Conservation (phyloP, 2,888 invertebrate genomes). For the Callinectes sapidus region DNA sequence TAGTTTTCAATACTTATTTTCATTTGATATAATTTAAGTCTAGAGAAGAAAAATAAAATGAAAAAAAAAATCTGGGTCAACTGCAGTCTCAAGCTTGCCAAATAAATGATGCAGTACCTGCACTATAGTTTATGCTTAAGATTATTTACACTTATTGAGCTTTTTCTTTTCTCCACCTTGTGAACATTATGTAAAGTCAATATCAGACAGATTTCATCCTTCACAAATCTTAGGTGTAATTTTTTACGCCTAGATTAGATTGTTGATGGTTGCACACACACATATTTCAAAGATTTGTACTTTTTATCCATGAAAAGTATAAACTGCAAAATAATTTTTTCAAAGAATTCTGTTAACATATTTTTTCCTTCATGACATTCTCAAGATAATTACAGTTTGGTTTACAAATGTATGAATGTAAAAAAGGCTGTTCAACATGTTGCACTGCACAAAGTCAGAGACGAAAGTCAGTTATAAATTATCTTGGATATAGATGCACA, state of each 20-base stretch:
- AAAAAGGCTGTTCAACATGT: not conserved
- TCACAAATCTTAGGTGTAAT: not conserved
- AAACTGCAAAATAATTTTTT: not conserved
- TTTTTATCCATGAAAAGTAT: not conserved
- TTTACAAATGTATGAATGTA: not conserved
- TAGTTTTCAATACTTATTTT: not conserved
- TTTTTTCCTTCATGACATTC: not conserved
- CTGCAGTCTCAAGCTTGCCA: not conserved
- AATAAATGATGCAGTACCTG: not conserved
- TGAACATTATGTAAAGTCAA: not conserved
- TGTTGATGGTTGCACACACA: not conserved
- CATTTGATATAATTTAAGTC: no score
- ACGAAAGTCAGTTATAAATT: not conserved
- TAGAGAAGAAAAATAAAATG: not conserved
- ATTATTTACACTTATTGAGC: conserved; percentile 18
- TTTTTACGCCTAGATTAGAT: not conserved
- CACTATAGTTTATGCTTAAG: not conserved
- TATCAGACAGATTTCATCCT: not conserved
- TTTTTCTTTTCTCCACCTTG: not conserved
- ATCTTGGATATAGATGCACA: not conserved
- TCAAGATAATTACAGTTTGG: not conserved
- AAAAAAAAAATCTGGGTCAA: not conserved
- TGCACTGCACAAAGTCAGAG: not conserved
- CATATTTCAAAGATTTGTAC: not conserved
- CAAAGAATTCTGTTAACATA: not conserved